These are phyloP conservation scores for Trinectes maculatus DNA, from an alignment of 2,113 vertebrate genomes.

Conservation along the genomic window DNA sequence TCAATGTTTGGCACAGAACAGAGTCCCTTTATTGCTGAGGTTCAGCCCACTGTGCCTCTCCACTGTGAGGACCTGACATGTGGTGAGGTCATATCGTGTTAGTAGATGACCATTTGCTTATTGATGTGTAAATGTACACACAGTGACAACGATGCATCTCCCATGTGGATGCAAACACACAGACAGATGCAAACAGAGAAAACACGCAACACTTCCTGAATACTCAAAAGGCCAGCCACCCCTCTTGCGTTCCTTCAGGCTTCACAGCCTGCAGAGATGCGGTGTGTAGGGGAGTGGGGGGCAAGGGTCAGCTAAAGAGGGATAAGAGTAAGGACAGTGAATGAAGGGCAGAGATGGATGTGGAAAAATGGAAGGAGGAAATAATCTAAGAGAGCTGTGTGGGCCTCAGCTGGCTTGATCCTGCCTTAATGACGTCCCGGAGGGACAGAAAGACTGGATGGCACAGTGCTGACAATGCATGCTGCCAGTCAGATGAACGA, in stretches of 20 bases:
- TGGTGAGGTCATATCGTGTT: conserved; percentile 43
- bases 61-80: conserved; percentile 41
- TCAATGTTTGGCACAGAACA: conserved; percentile 75
- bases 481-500: conserved; percentile 59
- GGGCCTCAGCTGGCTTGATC: conserved; percentile 73
- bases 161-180: conserved; percentile 1
- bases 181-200: background rate
- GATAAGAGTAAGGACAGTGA: conserved; percentile 28
- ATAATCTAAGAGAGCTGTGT: conserved; percentile 53
- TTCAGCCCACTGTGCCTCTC: conserved; percentile 52
- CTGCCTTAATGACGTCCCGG: conserved; percentile 74
- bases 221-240: background rate
- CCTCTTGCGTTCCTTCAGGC: background rate
- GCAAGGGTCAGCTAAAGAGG: background rate
- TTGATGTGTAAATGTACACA: conserved; percentile 36
- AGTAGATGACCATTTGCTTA: conserved; percentile 16
- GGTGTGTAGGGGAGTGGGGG: background rate
- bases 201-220: background rate
- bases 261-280: background rate
- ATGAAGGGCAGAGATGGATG: conserved; percentile 52
- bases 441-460: conserved; percentile 58
- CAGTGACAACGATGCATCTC: conserved; percentile 6
- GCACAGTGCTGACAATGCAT: conserved; percentile 61
- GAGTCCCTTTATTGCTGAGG: conserved; percentile 69
- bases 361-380: conserved; percentile 49